Conservation (phyloP, 2,113 vertebrate genomes). For the Erinaceus europaeus region DNA sequence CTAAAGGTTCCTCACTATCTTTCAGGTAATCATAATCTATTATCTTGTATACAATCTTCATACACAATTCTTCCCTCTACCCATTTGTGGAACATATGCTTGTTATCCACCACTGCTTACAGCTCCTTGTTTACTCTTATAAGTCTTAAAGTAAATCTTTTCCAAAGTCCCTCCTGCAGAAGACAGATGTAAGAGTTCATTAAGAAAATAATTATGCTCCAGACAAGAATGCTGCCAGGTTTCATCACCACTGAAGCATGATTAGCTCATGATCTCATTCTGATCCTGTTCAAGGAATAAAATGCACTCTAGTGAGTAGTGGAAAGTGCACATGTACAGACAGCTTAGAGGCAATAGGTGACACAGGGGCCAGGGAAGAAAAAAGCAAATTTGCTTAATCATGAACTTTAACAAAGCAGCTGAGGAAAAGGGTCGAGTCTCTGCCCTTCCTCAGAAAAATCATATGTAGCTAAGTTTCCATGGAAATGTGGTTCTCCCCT, state of each 20-base stretch:
- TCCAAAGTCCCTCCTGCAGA: not conserved
- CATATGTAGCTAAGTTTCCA: not conserved
- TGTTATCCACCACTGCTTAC: not conserved
- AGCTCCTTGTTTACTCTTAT: not conserved
- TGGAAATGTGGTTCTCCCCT: not conserved
- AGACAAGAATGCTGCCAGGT: conserved; percentile 10
- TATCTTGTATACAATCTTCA: not conserved
- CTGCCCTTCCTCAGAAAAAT: not conserved
- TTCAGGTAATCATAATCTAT: not conserved
- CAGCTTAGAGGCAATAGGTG: not conserved
- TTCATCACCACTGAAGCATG: not conserved
- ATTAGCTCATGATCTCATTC: not conserved
- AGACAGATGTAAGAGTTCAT: conserved; percentile 1
- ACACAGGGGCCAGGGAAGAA: not conserved
- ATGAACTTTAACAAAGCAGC: not conserved
- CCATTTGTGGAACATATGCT: too few relatives aligned
- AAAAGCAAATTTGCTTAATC: not conserved
- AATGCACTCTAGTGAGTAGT: not conserved
- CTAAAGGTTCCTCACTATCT: not conserved
- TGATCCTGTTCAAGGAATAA: not conserved
- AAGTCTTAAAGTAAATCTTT: not conserved
- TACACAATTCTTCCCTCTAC: not conserved
- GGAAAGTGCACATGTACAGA: not conserved
- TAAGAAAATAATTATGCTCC: conserved; percentile 28
- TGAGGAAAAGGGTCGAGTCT: not conserved